Conservation (phyloP, 1,140 invertebrate genomes). For the Thaumatotibia leucotreta region DNA sequence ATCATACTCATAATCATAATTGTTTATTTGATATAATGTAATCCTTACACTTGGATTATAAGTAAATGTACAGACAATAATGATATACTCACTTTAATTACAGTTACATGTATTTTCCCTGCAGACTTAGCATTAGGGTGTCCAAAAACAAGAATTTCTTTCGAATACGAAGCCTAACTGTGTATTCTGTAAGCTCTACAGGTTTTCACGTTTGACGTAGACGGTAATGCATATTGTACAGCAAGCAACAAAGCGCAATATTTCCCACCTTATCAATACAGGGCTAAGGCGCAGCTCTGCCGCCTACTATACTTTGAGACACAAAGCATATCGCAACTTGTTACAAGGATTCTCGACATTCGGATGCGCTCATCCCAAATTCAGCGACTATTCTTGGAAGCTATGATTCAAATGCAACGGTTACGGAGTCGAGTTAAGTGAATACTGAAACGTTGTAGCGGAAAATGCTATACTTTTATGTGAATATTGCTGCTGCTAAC, state of each 20-base stretch:
- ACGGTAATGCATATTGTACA: background rate
- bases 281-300: background rate
- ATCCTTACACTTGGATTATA: no score
- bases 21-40: no score
- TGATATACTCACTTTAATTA: no score
- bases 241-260: background rate
- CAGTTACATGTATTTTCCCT: no score
- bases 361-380: conserved; percentile 40
- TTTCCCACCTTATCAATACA: background rate
- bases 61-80: no score
- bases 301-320: conserved; percentile 11
- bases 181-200: background rate
- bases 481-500: no score
- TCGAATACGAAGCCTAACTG: background rate
- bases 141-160: background rate
- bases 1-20: no score
- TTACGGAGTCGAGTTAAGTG: background rate
- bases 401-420: background rate
- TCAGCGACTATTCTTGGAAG: conserved; percentile 13
- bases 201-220: background rate
- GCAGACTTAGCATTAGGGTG: no score
- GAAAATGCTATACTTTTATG: no score
- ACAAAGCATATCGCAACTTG: conserved; percentile 44
- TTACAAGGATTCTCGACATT: conserved; percentile 41
- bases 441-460: background rate